Evolutionary conservation across 2,113 vertebrate species (phyloP).

Genomic region (Picathartes gymnocephalus): DNA sequence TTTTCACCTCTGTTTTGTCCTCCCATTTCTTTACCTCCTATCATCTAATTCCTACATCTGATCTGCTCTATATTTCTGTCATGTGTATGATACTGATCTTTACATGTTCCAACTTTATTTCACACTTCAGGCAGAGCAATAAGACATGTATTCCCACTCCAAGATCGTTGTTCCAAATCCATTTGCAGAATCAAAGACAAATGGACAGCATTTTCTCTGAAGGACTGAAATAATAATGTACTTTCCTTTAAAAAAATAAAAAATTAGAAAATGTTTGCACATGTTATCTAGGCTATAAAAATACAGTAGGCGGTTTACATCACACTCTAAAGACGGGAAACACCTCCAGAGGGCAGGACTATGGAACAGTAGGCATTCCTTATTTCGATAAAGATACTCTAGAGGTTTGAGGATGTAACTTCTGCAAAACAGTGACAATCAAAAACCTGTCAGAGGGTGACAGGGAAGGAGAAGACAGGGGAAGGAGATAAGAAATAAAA

Average conservation of each 20-base stretch:
- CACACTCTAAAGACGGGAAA: neutral
- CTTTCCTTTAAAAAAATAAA: neutral
- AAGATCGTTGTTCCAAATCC: neutral
- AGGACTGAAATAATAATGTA: neutral
- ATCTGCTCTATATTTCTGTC: neutral
- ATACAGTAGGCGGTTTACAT: neutral
- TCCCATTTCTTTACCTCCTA: neutral
- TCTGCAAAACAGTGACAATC: neutral
- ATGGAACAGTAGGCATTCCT: neutral
- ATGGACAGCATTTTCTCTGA: neutral
- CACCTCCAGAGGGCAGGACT: neutral
- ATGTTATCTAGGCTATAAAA: neutral
- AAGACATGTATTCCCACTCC: neutral
- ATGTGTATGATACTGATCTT: neutral
- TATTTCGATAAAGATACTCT: neutral
- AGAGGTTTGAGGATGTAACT: neutral
- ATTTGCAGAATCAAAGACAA: neutral
- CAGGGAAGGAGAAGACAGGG: neutral
- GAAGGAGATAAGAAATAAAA: neutral
- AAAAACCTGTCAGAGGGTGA: neutral
- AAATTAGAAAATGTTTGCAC: neutral
- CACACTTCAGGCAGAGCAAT: neutral
- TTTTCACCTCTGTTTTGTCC: neutral
- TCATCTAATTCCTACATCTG: neutral
- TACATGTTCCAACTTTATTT: neutral